These are phyloP conservation scores for Catajapyx aquilonaris DNA, from an alignment of 1,140 invertebrate genomes.

Conservation along the genomic window DNA sequence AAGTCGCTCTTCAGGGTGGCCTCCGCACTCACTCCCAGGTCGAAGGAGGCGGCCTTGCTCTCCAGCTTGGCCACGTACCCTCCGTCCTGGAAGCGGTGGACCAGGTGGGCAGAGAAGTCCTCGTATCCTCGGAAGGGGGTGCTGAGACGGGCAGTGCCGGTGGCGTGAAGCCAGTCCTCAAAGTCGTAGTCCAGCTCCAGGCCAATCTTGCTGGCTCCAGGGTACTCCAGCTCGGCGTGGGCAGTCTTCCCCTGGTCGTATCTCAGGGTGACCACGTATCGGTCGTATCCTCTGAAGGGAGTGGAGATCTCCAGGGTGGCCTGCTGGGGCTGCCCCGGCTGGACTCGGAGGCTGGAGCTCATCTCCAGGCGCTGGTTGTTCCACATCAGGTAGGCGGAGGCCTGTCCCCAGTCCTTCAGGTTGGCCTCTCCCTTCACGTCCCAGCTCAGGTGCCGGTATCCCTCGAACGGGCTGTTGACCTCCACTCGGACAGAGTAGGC, in stretches of 20 bases:
- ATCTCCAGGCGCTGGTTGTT: constrained; percentile 12
- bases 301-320: constrained; percentile 10
- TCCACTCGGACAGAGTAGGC: neutral
- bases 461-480: constrained; percentile 10
- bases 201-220: constrained; percentile 9
- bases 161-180: constrained; percentile 10
- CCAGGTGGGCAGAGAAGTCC: constrained; percentile 4
- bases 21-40: constrained; percentile 10
- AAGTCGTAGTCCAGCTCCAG: constrained; percentile 14
- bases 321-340: constrained; percentile 3
- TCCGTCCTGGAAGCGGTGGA: constrained; percentile 7
- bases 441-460: constrained; percentile 9
- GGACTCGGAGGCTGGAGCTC: constrained; percentile 5
- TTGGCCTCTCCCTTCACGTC: constrained; percentile 9
- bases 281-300: constrained; percentile 13
- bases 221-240: constrained; percentile 13
- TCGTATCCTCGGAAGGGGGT: constrained; percentile 9
- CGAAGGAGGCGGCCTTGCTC: constrained; percentile 9
- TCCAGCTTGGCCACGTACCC: constrained; percentile 11
- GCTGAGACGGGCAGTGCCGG: constrained; percentile 10
- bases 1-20: constrained; percentile 6
- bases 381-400: constrained; percentile 8
- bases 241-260: constrained; percentile 13
- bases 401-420: constrained; percentile 9
- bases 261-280: constrained; percentile 8